phyloP scores from a whole-genome alignment of 2,888 invertebrate genomes.

The Chydorus sphaericus region DNA sequence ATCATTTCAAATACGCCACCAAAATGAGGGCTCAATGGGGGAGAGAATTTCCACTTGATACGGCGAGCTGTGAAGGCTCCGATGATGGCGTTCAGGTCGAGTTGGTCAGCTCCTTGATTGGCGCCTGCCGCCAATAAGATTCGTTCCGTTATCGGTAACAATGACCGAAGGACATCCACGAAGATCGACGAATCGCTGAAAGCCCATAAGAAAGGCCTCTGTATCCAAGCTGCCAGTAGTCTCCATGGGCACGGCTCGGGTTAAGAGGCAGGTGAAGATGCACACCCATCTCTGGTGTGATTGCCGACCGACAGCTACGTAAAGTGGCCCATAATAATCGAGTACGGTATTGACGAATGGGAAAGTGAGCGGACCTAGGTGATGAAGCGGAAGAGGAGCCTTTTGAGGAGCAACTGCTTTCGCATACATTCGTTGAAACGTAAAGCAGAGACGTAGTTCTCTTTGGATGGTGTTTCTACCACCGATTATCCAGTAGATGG shows the following conservation, averaged over 20 bases:
- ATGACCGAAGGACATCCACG: conserved; percentile 15
- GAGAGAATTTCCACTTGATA: conserved; percentile 17
- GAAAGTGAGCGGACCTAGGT: too few species aligned
- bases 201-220: background rate
- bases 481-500: too few species aligned
- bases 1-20: conserved; percentile 19
- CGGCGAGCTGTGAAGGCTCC: background rate
- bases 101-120: conserved; percentile 13
- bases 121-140: conserved; percentile 17
- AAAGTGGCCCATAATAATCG: conserved; percentile 4
- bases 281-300: conserved; percentile 3
- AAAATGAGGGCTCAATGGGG: conserved; percentile 16
- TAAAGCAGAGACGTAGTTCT: too few species aligned
- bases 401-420: too few species aligned
- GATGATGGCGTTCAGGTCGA: conserved; percentile 10
- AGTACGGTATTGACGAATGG: background rate
- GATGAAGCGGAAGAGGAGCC: too few species aligned
- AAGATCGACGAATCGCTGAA: conserved; percentile 7
- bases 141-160: conserved; percentile 18
- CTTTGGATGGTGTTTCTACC: too few species aligned
- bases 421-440: too few species aligned
- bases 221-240: background rate
- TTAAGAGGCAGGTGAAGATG: conserved; percentile 11
- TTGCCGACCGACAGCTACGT: background rate
- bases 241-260: conserved; percentile 12